Conservation (phyloP, 2,113 vertebrate genomes). For the Urocolius indicus region DNA sequence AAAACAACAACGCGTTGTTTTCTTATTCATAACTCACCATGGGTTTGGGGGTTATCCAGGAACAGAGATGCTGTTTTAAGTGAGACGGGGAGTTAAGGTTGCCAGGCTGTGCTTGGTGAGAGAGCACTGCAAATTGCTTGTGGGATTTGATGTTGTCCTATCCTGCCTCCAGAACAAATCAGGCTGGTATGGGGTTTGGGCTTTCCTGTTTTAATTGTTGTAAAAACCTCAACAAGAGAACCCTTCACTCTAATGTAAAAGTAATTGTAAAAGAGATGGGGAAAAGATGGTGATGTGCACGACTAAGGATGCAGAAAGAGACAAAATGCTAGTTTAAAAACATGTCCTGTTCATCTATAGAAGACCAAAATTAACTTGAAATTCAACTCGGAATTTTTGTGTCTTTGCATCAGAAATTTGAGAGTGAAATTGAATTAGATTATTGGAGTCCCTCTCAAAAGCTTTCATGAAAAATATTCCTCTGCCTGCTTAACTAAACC, state of each 20-base stretch:
- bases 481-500: not conserved
- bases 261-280: not conserved
- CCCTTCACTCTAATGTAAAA: not conserved
- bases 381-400: not conserved
- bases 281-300: not conserved
- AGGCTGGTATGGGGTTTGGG: not conserved
- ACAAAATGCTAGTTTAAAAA: not conserved
- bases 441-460: not conserved
- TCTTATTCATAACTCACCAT: slow-evolving; percentile 8
- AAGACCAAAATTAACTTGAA: not conserved
- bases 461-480: not conserved
- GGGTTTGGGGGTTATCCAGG: slow-evolving; percentile 43
- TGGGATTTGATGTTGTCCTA: not conserved
- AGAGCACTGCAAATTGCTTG: not conserved
- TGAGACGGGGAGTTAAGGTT: not conserved
- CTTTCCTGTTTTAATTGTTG: not conserved
- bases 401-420: not conserved
- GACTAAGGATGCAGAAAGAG: not conserved
- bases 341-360: not conserved
- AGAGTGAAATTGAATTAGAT: not conserved
- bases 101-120: not conserved
- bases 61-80: slow-evolving; percentile 42
- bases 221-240: not conserved
- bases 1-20: slow-evolving; percentile 53
- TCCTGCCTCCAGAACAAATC: not conserved